A percentile compares a stretch with the other conserved stretches of the same genome.
Conservation (phyloP, 2,888 invertebrate genomes). For the Cosmia trapezina region DNA sequence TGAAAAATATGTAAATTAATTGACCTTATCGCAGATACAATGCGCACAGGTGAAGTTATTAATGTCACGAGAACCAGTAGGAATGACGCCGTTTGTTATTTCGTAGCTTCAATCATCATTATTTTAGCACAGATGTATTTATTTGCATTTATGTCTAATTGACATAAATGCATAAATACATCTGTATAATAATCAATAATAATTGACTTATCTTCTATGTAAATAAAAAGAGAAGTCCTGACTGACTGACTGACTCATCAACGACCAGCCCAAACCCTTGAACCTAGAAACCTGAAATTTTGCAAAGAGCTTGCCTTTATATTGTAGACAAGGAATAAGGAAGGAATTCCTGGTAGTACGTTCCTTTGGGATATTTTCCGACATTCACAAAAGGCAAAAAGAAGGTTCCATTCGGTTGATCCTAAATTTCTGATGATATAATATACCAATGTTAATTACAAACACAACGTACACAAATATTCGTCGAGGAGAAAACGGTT, state of each 20-base stretch:
- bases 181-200: no score
- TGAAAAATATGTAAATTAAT: constrained; percentile 32
- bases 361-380: no score
- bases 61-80: constrained; percentile 32
- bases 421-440: not conserved
- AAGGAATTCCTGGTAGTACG: no score
- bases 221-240: no score
- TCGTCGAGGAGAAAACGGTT: not conserved
- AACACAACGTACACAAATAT: not conserved
- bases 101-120: not conserved
- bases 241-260: no score
- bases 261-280: no score
- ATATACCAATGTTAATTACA: not conserved
- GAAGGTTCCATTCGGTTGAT: not conserved
- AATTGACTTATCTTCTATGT: not conserved
- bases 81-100: not conserved
- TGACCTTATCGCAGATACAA: constrained; percentile 29
- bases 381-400: no score
- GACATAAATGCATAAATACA: no score
- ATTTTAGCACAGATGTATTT: not conserved
- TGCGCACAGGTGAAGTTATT: constrained; percentile 14
- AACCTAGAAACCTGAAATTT: no score
- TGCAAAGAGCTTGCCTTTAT: no score
- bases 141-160: not conserved
- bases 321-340: no score